Evolutionary conservation across 1,140 invertebrate genomes (phyloP), one percentile per base, ranked within the genome.

Genomic region (Calycopis cecrops): DNA sequence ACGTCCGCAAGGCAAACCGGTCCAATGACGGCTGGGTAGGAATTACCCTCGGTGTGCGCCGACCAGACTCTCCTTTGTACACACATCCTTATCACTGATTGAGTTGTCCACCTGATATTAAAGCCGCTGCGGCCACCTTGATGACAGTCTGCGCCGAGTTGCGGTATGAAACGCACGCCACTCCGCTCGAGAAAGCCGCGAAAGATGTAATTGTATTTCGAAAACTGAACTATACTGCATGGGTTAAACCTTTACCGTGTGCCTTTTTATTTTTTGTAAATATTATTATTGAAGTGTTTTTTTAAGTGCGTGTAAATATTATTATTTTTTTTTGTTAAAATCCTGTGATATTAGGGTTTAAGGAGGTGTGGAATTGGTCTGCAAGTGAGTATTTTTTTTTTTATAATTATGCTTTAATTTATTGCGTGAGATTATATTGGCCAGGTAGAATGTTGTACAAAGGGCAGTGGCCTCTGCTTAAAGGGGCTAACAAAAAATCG

Each of bases 331-430:
- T 52, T 63, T 50, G 58, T 53, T 74, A 74, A 79, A 81, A 79
- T 79, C 79, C 79, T 82, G 79, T 82, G 79, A 82, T 82, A 79
- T 76, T 82, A 82, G 71, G 63, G 64, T 66, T 73, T 73, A 76
- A 69, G 59, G 50, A 57, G 52, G 56, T 53, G 57, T 58, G 59
- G 48, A 65, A 50, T 58, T 35, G 55, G 61, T 50, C 52, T 35
- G 64, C 69, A 77, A 79, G 79, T 82, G 52, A 82, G 76, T 82
- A 71, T 62, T 58, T 60, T 63, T 67, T 68, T 61, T 55, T 57
- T 58, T 59, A 63, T 64, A 54, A n/a, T n/a, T n/a, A n/a, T 53
- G 51, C 58, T 35, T 35, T 48, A 55, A 33, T 55, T 48, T 11
- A n/a, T 47, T 28, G 52, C 16, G 12, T 35, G 28, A 51, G n/a